Conservation (phyloP, 1,140 invertebrate species). For the Drosophila nasuta region DNA sequence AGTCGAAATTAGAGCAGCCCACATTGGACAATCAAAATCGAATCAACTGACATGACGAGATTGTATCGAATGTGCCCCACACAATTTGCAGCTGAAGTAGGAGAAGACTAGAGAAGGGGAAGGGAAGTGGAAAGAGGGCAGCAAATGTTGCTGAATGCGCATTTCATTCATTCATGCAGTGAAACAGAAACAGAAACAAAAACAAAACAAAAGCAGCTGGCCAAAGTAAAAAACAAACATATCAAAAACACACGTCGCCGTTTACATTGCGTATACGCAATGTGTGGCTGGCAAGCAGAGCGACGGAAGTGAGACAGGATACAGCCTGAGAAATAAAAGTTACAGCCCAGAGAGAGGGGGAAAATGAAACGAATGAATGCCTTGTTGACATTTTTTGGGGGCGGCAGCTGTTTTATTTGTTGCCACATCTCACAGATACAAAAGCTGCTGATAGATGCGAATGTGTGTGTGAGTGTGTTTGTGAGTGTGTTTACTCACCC, state of each 20-base stretch:
- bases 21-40: slow-evolving; percentile 35
- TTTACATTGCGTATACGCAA: slow-evolving; percentile 71
- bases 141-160: slow-evolving; percentile 1
- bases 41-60: slow-evolving; percentile 12
- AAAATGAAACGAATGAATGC: neutral
- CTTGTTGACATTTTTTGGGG: slow-evolving; percentile 11
- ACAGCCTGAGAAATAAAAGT: neutral
- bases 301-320: neutral
- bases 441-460: slow-evolving; percentile 16
- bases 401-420: slow-evolving; percentile 4
- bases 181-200: neutral
- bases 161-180: slow-evolving; percentile 28
- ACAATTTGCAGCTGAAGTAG: neutral
- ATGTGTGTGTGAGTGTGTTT: neutral
- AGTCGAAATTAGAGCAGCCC: slow-evolving; percentile 67
- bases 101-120: neutral
- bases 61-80: slow-evolving; percentile 9
- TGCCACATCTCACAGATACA: slow-evolving; percentile 24
- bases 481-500: slow-evolving; percentile 29
- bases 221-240: slow-evolving; percentile 7
- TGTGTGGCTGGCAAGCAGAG: slow-evolving; percentile 5
- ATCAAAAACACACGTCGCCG: slow-evolving; percentile 5
- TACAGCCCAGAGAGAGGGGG: neutral
- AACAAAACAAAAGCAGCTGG: neutral
- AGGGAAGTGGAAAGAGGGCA: neutral